Base-by-base conservation (phyloP, 1,140 invertebrate genomes). In the Aphis gossypii region DNA sequence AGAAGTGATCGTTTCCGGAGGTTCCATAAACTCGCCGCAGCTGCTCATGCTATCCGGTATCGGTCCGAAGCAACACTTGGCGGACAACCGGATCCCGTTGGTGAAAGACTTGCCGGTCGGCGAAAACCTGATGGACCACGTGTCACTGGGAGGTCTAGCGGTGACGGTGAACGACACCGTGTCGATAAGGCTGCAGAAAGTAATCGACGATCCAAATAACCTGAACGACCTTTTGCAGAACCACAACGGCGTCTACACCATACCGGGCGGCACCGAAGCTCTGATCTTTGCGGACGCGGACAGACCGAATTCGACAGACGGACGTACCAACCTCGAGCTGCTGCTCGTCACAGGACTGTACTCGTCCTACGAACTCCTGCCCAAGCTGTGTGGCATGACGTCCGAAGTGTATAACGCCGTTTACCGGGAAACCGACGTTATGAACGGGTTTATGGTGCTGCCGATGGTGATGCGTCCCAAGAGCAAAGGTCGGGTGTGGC, bases 261-360 rank as follows among this genome's bases (percentile, higher is more conserved):
- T 98, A 4, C 96, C 98, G 0, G 98, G 98, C 23, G 98, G 97
- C 0, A 97, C 97, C 93, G 98, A 99, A 95, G 97, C 97, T 0
- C 95, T 98, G 0, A 96, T 97, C 2, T 98, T 98, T 94, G 95
- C 97, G 94, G 96, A 98, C 94, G 95, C 97, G 20, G 96, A 97
- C 94, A 96, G 97, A 94, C 96, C 96, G 51, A 95, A 96, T 2
- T 96, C 96, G 68, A 95, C 95, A 11, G 95, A 96, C 87, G 97
- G 96, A 60, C 97, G 96, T 95, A 38, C 94, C 7, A 95, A 95
- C 83, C 94, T 95, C 84, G 95, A 95, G 82, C 94, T 95, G 20
- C 94, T 95, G 54, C 95, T 95, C 90, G 25, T 89, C 0, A 94
- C 89, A 1, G 94, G 90, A 2, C 38, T 46, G 11, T 94, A 96